Base-by-base conservation (phyloP, 2,888 invertebrate species). In the Tetanocera ferruginea region DNA sequence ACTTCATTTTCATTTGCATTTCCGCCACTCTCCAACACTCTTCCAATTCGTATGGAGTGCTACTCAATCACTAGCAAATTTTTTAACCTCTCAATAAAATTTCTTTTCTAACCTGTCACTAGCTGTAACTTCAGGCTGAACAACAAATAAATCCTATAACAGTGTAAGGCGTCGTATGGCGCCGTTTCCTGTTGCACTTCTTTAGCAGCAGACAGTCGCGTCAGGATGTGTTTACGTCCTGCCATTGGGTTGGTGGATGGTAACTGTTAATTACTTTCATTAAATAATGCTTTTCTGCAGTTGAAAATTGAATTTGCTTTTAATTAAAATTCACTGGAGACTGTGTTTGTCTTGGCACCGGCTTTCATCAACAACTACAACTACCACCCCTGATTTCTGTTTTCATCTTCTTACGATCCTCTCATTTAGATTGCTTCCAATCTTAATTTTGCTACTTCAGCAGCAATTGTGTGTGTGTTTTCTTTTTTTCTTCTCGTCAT, bases 311-410 rank as follows among this genome's bases (percentile, higher is more conserved):
- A 83, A 83, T 83, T 83, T 82, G 81, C 80, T 81, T 83, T 83
- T 83, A 83, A 83, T 83, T 83, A 83, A 83, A 83, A 82, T 82
- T 82, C 83, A 82, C 79, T 82, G 79, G 81, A 82, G 82, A 82
- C 43, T 81, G 81, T 81, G 82, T 80, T 82, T 83, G 82, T 82
- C 82, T 82, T 80, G 81, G 80, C 83, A 80, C 77, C 78, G 71
- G 57, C 76, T 28, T 19, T 37, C 9, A 72, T 55, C 43, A 71
- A 49, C 31, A 72, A 43, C 57, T 57, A 60, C 60, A 55, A 71
- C 34, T 3, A 23, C 14, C 17, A 11, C 49, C 2, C 3, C 70
- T 34, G 17, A 14, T 51, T 49, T 23, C 9, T 5, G 9, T 1
- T 0, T 6, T 34, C 43, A 43, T 43, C 14, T 43, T 14, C 43